phyloP scores from a whole-genome alignment of 2,888 invertebrate genomes.

The Drosophila suboccidentalis region DNA sequence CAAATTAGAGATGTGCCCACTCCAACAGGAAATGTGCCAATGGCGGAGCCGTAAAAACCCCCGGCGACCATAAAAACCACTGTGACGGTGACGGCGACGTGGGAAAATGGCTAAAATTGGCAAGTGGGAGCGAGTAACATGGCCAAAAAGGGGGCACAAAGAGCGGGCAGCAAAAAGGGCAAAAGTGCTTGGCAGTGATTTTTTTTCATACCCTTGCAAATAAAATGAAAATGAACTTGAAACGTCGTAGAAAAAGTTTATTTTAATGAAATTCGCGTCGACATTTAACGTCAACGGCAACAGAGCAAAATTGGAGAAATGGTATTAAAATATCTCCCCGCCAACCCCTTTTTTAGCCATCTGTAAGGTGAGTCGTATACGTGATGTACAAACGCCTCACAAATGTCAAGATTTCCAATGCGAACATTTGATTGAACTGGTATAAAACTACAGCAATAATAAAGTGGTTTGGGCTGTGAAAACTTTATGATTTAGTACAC shows the following conservation, averaged over 20 bases:
- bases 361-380: conserved; percentile 15
- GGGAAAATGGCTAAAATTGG: conserved; percentile 26
- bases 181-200: conserved; percentile 74
- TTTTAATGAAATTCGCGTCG: conserved; percentile 80
- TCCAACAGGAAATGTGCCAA: conserved; percentile 68
- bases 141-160: not conserved
- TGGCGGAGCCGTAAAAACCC: conserved; percentile 69
- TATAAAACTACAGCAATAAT: not conserved
- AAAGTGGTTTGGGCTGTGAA: not conserved
- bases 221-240: conserved; percentile 80
- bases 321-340: not conserved
- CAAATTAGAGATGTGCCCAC: conserved; percentile 64
- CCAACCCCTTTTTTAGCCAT: not conserved
- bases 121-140: conserved; percentile 7
- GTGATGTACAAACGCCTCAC: conserved; percentile 13
- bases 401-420: conserved; percentile 1
- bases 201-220: conserved; percentile 59
- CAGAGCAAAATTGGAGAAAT: conserved; percentile 1
- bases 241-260: conserved; percentile 76
- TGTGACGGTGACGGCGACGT: conserved; percentile 40
- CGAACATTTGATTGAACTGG: conserved; percentile 28
- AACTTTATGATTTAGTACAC: conserved; percentile 5
- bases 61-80: conserved; percentile 75
- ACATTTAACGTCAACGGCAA: conserved; percentile 69
- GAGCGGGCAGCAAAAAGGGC: conserved; percentile 45